These are phyloP conservation scores for Anolis sagrei DNA, from an alignment of 2,113 vertebrate species.

Conservation along the genomic window DNA sequence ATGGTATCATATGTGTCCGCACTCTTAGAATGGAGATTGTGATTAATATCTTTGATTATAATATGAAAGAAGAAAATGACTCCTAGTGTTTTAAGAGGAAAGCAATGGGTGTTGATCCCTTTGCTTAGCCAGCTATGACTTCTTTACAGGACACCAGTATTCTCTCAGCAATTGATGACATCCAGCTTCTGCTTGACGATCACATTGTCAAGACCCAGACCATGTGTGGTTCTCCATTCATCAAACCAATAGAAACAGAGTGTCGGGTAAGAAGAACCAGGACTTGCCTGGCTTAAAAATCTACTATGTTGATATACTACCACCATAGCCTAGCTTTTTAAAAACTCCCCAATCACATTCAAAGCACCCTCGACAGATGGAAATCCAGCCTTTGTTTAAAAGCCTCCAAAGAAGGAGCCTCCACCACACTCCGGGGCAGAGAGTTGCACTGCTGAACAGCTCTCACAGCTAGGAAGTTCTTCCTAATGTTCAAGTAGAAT, in stretches of 20 bases:
- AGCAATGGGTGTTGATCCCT: constrained; percentile 14
- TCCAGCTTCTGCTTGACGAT: constrained; percentile 90
- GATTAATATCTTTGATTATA: not conserved
- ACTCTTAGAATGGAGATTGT: not conserved
- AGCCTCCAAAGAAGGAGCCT: too few species aligned
- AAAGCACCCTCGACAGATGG: too few species aligned
- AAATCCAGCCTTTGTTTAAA: too few species aligned
- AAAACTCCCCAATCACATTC: too few species aligned
- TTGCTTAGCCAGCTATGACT: constrained; percentile 14
- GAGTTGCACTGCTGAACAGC: too few species aligned
- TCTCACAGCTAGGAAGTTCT: too few species aligned
- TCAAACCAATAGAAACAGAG: constrained; percentile 89
- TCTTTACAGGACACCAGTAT: constrained; percentile 83
- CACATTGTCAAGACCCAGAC: constrained; percentile 93
- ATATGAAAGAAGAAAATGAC: not conserved
- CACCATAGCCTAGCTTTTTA: too few species aligned
- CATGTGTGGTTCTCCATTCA: constrained; percentile 89
- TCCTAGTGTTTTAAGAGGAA: not conserved
- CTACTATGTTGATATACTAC: too few species aligned
- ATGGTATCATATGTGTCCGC: not conserved
- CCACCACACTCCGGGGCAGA: too few species aligned
- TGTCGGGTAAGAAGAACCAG: constrained; percentile 81
- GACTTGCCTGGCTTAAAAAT: not conserved
- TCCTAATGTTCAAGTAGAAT: too few species aligned
- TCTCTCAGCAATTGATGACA: constrained; percentile 88